Base-by-base conservation (phyloP, 1,140 invertebrate genomes). In the Scylla paramamosain region DNA sequence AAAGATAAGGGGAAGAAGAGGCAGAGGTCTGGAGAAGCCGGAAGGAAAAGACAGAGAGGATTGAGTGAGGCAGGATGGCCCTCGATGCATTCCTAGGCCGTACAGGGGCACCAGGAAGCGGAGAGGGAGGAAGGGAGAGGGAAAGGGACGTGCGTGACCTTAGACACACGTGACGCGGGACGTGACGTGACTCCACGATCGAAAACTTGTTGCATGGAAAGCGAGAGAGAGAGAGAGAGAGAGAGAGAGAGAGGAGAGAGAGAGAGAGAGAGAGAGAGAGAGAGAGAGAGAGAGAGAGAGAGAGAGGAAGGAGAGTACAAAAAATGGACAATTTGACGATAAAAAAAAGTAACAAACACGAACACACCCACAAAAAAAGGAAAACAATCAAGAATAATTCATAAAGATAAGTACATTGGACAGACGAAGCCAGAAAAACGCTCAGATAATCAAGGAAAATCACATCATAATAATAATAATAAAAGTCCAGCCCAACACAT, bases 201-300 rank as follows among this genome's bases (percentile, higher is more conserved):
- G 67, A 77, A 77, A n/a, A 77, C 67, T 77, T 77, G 67, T 77
- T 77, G 67, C 67, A n/a, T n/a, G 67, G 89, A 39, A 0, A 28
- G 89, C 10, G 20, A 91, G 46, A 91, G 20, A 59, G 89, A 91
- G 25, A 91, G 89, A 59, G 46, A 59, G 46, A 89, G 10, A 59
- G 46, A 91, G 46, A 91, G 88, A 90, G 32, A 90, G 88, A 48
- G 10, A 48, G 88, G 32, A 92, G 59, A 29, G 59, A 32, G 67
- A 77, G 59, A 31, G 14, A 92, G 91, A 92, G 31, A 32, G 91
- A 92, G 46, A 91, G 14, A 59, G 46, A 91, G 67, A 92, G 91
- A 77, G 91, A 92, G 91, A 92, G 48, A 92, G 52, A 77, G 91
- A 92, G 91, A 92, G 91, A 92, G 91, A 77, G 91, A 77, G 52